Conservation (phyloP, 92 coral and sea anemone species). For the Actinernus sp. region DNA sequence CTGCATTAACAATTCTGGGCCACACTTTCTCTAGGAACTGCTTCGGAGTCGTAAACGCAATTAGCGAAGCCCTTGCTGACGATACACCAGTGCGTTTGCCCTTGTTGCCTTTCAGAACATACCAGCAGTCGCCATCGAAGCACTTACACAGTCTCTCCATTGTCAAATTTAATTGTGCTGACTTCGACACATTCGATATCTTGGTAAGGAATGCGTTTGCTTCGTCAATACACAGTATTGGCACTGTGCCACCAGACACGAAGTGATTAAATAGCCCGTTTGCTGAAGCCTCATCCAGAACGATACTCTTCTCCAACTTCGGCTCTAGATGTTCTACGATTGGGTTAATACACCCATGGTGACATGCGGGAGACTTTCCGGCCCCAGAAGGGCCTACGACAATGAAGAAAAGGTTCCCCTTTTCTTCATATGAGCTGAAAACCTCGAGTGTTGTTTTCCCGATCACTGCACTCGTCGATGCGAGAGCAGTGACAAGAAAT, state of each 20-base stretch:
- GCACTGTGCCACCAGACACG: too few species aligned
- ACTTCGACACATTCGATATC: background rate
- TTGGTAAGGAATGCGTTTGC: constrained; percentile 21
- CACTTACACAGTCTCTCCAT: constrained; percentile 9
- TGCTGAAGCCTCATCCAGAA: constrained; percentile 50
- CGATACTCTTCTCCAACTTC: constrained; percentile 17
- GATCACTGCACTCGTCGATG: constrained; percentile 54
- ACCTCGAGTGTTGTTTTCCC: constrained; percentile 56
- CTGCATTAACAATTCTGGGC: constrained; percentile 28
- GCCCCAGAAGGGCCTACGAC: constrained; percentile 71
- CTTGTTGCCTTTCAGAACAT: constrained; percentile 5
- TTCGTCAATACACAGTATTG: constrained; percentile 52
- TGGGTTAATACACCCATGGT: constrained; percentile 31
- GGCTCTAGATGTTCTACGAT: constrained; percentile 28
- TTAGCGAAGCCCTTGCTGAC: constrained; percentile 12
- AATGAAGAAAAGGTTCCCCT: constrained; percentile 50
- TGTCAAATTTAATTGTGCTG: background rate
- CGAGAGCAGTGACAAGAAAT: constrained; percentile 27
- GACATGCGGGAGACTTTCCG: constrained; percentile 39
- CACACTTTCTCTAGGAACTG: constrained; percentile 22
- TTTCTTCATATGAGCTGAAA: constrained; percentile 59
- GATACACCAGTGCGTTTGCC: constrained; percentile 23
- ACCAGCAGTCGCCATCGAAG: constrained; percentile 3
- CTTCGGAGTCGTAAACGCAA: constrained; percentile 22
- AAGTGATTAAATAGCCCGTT: constrained; percentile 48